Evolutionary conservation across 2,113 vertebrate species (phyloP).

Genomic region (Pseudorhombus dupliciocellatus): DNA sequence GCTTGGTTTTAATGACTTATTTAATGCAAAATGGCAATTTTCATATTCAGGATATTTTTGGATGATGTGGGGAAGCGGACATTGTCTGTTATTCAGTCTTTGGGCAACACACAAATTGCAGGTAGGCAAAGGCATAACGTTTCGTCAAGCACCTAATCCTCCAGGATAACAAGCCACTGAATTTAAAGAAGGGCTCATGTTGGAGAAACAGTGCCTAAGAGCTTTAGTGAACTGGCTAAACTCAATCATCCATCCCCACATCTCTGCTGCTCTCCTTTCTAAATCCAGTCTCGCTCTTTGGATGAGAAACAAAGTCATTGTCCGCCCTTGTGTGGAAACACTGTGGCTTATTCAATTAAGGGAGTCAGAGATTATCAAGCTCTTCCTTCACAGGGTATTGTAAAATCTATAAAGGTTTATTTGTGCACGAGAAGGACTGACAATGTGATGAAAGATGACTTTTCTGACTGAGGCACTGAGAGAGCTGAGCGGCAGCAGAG

Average conservation of each 20-base stretch:
- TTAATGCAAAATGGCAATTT: not conserved
- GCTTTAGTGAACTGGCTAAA: constrained; percentile 33
- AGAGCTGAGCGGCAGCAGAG: constrained; percentile 39
- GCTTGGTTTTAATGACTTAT: too few relatives aligned
- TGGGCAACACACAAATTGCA: constrained; percentile 53
- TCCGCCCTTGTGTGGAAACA: constrained; percentile 12
- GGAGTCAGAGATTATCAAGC: not conserved
- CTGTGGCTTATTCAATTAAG: not conserved
- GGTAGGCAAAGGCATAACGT: constrained; percentile 54
- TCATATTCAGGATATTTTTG: not conserved
- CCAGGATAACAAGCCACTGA: constrained; percentile 63
- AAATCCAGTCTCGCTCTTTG: not conserved
- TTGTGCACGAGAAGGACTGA: constrained; percentile 18
- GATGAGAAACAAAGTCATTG: not conserved
- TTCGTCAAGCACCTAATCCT: constrained; percentile 48
- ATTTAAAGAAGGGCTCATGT: constrained; percentile 67
- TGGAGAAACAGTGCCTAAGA: constrained; percentile 36
- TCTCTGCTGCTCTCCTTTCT: not conserved
- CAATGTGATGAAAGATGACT: constrained; percentile 58
- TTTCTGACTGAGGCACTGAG: constrained; percentile 67
- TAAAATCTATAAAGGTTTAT: not conserved
- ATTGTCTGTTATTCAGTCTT: not conserved
- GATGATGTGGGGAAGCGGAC: not conserved
- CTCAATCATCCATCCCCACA: constrained; percentile 24
- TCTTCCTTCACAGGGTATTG: not conserved